Base-by-base conservation (phyloP, 2,888 invertebrate genomes). In the Serrognathus titanus region DNA sequence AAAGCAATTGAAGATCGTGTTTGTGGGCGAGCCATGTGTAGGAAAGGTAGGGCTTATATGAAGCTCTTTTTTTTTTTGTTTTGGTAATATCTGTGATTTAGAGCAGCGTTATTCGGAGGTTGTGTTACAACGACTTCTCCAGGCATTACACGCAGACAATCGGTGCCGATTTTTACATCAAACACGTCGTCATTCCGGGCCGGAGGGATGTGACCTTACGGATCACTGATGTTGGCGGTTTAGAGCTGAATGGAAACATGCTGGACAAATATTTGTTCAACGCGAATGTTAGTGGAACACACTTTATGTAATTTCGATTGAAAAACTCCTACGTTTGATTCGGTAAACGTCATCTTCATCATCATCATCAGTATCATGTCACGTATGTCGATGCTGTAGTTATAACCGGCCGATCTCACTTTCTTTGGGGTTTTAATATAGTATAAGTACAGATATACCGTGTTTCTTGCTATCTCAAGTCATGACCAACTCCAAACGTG, bases 191-290 rank as follows among this genome's bases (percentile, higher is more conserved):
- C 57, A 69, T 88, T 48, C 82, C 85, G 58, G 74, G 73, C 11
- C 78, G 76, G 65, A 79, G 80, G 51, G 82, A 85, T 67, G 84
- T 89, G 48, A 85, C 87, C 24, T 74, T 92, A 51, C 86, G 91
- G 74, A 82, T 95, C 35, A 92, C 92, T 81, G 94, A 95, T 75
- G 85, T 94, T 53, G 90, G 92, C 45, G 94, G 94, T 13, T 85
- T 86, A 62, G 86, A 91, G 38, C 78, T 91, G 9, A 82, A 83
- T 47, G 89, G 91, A 7, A 80, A 82, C 58, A 93, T 94, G 92
- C 79, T 94, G 43, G 86, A 85, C 64, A 88, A 88, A 75, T 89
- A 89, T 69, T 75, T 89, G 48, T 88, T 84, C 68, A 84, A 82
- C 48, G 83, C 87, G 48, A 83, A 92, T 76, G 89, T 89, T 78